Percentiles rank a stretch among this genome's conserved stretches.
These are phyloP conservation scores for Athrips mouffetella DNA, from an alignment of 2,888 invertebrate species.

Conservation along the genomic window DNA sequence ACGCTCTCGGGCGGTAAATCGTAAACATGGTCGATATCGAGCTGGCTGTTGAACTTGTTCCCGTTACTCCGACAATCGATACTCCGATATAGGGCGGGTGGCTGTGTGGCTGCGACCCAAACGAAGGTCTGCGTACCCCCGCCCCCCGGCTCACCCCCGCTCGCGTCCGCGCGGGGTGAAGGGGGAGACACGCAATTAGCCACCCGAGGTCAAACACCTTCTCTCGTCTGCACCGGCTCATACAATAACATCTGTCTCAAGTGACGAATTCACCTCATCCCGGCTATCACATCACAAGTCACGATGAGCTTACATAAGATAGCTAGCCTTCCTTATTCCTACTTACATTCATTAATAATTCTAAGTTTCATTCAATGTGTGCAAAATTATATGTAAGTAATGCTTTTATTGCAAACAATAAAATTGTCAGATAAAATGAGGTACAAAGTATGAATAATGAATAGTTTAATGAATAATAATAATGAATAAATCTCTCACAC, in stretches of 20 bases:
- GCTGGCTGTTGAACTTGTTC: conserved; percentile 54
- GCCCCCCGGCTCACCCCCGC: conserved; percentile 23
- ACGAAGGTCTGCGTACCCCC: conserved; percentile 63
- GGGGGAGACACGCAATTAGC: conserved; percentile 58
- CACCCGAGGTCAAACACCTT: conserved; percentile 60
- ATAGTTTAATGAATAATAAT: too few relatives aligned
- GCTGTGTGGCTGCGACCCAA: conserved; percentile 41
- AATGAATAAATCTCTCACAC: too few relatives aligned
- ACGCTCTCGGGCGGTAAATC: not conserved
- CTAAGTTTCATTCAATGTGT: too few relatives aligned
- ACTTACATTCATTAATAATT: too few relatives aligned
- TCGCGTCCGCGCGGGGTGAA: conserved; percentile 22
- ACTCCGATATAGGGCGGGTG: conserved; percentile 63
- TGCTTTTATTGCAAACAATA: too few relatives aligned
- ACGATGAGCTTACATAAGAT: too few relatives aligned
- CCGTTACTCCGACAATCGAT: conserved; percentile 56
- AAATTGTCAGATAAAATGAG: too few relatives aligned
- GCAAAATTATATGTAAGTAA: too few relatives aligned
- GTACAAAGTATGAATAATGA: too few relatives aligned
- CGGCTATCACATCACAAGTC: too few relatives aligned
- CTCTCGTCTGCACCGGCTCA: conserved; percentile 2
- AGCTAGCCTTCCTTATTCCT: too few relatives aligned
- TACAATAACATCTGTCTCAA: conserved; percentile 3
- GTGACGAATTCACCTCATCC: too few relatives aligned
- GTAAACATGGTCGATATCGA: conserved; percentile 9